Evolutionary conservation across 2,797 vertebrate genomes (phyloP), one percentile per base, ranked within the genome.

Genomic region (Eulemur coronatus): DNA sequence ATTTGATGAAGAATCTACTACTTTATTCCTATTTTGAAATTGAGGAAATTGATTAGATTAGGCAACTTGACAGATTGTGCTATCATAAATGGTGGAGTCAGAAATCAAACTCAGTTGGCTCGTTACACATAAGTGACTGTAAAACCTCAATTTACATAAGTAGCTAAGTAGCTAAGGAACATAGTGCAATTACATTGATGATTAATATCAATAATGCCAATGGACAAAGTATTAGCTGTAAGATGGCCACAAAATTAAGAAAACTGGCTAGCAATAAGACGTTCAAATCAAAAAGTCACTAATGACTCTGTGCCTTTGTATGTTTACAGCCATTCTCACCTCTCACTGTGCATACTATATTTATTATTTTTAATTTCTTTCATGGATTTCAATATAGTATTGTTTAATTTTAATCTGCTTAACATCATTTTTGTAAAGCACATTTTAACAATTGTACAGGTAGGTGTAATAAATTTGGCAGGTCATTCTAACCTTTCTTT

Each of bases 321-420:
- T 63, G 14, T 75, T 91, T 69, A 94, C 1, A 73, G 24, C 17
- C 43, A 57, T 65, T 95, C 9, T 78, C 38, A 73, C 38, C 18
- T 76, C 43, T 9, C 28, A 79, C 48, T 72, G 24, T 35, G 4
- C 13, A 63, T 50, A 57, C 30, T 78, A 0, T 84, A 88, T 33
- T 76, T 95, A 69, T 81, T 93, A 20, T 90, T 96, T 95, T 70
- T 55, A 94, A 75, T 95, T 78, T 33, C 11, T 84, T 94, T 94
- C 13, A 52, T 48, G 13, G 38, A 75, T 76, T 95, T 81, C 26
- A 97, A 26, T 61, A 48, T 33, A 85, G 55, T 69, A 35, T 48
- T 79, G 12, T 35, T 93, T 85, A 88, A 89, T 82, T 96, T 92
- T 92, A 96, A 86, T 82, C 6, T 63, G 63, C 0, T 20, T 84